Evolutionary conservation across 2,113 vertebrate species (phyloP).

Genomic region (Pomatostomus ruficeps): DNA sequence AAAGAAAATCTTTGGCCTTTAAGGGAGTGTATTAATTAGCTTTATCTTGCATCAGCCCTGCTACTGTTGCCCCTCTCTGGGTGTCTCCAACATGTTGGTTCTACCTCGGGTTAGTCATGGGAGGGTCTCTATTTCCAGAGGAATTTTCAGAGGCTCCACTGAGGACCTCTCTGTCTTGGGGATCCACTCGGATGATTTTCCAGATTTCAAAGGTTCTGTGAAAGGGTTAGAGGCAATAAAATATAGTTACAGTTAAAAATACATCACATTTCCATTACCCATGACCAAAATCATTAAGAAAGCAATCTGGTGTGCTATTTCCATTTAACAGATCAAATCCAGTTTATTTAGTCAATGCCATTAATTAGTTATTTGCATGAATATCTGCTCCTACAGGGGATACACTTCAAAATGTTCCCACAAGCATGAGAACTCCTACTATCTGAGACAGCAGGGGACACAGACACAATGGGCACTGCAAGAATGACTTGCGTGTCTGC

Average conservation of each 20-base stretch:
- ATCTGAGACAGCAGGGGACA: neutral
- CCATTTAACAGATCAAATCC: slow-evolving; percentile 21
- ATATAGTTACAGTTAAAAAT: neutral
- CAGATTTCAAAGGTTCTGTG: neutral
- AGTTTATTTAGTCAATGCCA: neutral
- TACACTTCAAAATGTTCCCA: neutral
- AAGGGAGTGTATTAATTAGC: neutral
- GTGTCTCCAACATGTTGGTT: neutral
- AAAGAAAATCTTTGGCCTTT: neutral
- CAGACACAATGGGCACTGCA: neutral
- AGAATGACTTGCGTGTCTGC: fast-evolving
- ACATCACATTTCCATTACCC: neutral
- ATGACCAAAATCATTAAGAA: slow-evolving; percentile 4
- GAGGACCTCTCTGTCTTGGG: neutral
- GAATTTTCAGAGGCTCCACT: neutral
- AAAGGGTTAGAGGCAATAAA: neutral
- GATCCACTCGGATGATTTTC: neutral
- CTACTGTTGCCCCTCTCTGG: neutral
- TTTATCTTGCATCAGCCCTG: neutral
- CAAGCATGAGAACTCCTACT: neutral
- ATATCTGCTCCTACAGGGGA: neutral
- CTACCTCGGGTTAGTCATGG: neutral
- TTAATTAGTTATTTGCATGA: slow-evolving; percentile 1
- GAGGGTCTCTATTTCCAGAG: neutral
- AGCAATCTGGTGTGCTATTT: neutral